A percentile compares a stretch with the other conserved stretches of the same genome.
Evolutionary conservation across 2,888 invertebrate genomes (phyloP).

Genomic region (Stenolophus ochropezus): DNA sequence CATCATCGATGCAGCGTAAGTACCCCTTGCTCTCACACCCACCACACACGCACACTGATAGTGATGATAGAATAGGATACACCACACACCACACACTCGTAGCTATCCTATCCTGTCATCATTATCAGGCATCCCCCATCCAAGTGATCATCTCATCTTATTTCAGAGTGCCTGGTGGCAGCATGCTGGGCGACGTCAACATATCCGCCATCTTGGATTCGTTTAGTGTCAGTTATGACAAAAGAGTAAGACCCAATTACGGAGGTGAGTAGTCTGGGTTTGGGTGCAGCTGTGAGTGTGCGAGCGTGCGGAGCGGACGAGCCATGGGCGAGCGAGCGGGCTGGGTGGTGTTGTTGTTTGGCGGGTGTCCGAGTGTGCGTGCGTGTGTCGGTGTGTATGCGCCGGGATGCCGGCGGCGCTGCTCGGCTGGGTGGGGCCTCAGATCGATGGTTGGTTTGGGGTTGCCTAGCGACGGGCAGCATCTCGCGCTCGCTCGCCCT

Average conservation of each 20-base stretch:
- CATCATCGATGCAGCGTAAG: constrained; percentile 76
- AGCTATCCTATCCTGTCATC: neutral
- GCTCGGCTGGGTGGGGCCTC: constrained; percentile 72
- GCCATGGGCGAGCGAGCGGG: constrained; percentile 49
- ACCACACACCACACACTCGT: neutral
- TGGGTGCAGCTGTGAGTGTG: constrained; percentile 9
- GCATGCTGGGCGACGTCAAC: constrained; percentile 94
- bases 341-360: neutral
- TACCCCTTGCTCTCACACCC: constrained; percentile 67
- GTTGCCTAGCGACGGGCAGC: constrained; percentile 66
- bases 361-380: neutral
- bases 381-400: constrained; percentile 33
- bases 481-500: constrained; percentile 51
- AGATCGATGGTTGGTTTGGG: constrained; percentile 71
- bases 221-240: constrained; percentile 98
- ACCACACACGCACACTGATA: constrained; percentile 21
- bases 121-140: constrained; percentile 4
- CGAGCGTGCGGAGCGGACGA: neutral
- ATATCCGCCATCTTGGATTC: constrained; percentile 96
- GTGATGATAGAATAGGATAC: constrained; percentile 32
- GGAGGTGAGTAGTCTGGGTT: constrained; percentile 84
- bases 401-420: constrained; percentile 66
- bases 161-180: constrained; percentile 83
- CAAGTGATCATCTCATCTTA: constrained; percentile 43
- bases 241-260: constrained; percentile 99